Conservation (phyloP, 2,113 vertebrate species). For the Dascyllus trimaculatus region DNA sequence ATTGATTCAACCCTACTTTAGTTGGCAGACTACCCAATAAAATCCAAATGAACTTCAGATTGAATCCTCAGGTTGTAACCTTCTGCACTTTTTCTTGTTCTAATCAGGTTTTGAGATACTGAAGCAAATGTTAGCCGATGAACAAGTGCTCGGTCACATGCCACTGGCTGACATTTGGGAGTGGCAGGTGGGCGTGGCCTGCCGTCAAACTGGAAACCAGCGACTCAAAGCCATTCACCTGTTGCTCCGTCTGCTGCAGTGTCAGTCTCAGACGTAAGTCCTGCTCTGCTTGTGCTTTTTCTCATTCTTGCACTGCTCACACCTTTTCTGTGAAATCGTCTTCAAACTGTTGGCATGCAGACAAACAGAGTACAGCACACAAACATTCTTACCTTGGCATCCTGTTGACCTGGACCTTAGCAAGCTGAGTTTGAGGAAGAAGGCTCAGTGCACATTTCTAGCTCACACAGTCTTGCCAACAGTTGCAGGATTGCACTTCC, state of each 20-base stretch:
- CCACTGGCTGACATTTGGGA: constrained; percentile 93
- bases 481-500: constrained; percentile 23
- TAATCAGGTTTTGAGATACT: constrained; percentile 94
- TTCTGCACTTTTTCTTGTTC: constrained; percentile 3
- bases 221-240: constrained; percentile 94
- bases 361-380: too few species aligned
- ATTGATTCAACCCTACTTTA: neutral
- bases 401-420: neutral
- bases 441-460: neutral
- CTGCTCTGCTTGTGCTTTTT: accelerated
- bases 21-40: constrained; percentile 7
- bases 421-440: neutral
- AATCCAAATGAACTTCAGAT: neutral
- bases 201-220: constrained; percentile 94
- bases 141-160: constrained; percentile 89
- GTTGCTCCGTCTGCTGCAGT: constrained; percentile 90
- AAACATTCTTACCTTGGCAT: neutral
- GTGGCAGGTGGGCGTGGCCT: constrained; percentile 97
- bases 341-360: neutral
- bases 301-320: neutral
- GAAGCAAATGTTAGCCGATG: constrained; percentile 96
- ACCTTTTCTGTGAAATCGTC: neutral
- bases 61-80: neutral
- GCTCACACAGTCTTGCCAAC: neutral
- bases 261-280: constrained; percentile 87